phyloP scores from a whole-genome alignment of 2,113 vertebrate genomes.

The Cochlearius cochlearius region DNA sequence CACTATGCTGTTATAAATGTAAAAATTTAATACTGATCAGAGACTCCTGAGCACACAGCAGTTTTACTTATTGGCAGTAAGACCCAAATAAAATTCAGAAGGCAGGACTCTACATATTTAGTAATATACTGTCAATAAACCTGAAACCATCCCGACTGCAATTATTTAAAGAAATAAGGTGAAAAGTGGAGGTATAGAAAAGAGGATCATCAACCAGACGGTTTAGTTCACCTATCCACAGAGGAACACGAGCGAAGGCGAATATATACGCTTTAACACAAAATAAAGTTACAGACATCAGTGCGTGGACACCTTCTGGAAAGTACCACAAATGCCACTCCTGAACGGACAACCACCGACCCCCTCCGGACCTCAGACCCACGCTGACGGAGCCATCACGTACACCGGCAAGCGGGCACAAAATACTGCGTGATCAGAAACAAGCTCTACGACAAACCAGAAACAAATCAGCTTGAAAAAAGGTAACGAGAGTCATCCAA shows the following conservation, averaged over 20 bases:
- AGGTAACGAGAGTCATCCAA: background rate
- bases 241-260: background rate
- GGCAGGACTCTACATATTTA: background rate
- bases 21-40: background rate
- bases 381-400: fast-evolving
- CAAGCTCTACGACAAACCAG: background rate
- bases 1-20: background rate
- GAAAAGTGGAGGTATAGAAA: background rate
- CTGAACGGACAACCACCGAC: background rate
- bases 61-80: background rate
- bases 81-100: background rate
- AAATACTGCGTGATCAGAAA: background rate
- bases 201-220: background rate
- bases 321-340: background rate
- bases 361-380: background rate
- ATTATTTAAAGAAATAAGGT: background rate
- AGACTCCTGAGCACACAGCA: background rate
- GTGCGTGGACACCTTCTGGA: background rate
- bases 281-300: background rate
- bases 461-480: background rate
- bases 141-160: background rate
- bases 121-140: background rate
- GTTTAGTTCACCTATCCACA: background rate
- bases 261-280: background rate
- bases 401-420: background rate